Evolutionary conservation across 1,140 invertebrate species (phyloP).

Genomic region (Vanessa atalanta): DNA sequence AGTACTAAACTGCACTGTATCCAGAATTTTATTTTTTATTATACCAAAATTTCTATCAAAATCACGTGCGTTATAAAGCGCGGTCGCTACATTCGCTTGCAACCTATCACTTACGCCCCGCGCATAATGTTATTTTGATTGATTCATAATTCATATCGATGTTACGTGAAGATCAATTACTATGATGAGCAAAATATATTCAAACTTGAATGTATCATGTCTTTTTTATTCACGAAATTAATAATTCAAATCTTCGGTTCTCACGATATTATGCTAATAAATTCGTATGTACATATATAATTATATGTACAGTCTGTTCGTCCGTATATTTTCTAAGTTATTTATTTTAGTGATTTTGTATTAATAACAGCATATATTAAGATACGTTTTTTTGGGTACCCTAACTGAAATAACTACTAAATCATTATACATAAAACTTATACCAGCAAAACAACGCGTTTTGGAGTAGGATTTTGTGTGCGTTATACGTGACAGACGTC

Average conservation of each 20-base stretch:
- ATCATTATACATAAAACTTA: too few species aligned
- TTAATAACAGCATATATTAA: too few species aligned
- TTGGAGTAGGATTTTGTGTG: too few species aligned
- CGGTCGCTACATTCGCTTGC: background rate
- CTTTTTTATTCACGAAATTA: constrained; percentile 44
- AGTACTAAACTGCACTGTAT: too few species aligned
- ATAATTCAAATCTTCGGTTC: constrained; percentile 38
- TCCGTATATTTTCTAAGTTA: background rate
- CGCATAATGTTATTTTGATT: constrained; percentile 66
- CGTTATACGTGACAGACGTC: too few species aligned
- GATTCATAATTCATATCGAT: constrained; percentile 66
- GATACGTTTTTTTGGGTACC: too few species aligned
- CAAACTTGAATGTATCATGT: constrained; percentile 49
- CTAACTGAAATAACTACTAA: too few species aligned
- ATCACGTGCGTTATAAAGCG: too few species aligned
- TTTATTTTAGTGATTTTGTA: background rate
- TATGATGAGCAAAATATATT: constrained; percentile 61
- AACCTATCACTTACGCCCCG: constrained; percentile 40
- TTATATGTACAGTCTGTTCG: background rate
- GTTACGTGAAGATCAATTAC: constrained; percentile 68
- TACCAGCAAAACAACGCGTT: too few species aligned
- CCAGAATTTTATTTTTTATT: too few species aligned
- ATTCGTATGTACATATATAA: background rate
- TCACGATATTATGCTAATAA: constrained; percentile 39
- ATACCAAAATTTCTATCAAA: too few species aligned